Evolutionary conservation across 2,113 vertebrate genomes (phyloP).

Genomic region (Pterocles burchelli): DNA sequence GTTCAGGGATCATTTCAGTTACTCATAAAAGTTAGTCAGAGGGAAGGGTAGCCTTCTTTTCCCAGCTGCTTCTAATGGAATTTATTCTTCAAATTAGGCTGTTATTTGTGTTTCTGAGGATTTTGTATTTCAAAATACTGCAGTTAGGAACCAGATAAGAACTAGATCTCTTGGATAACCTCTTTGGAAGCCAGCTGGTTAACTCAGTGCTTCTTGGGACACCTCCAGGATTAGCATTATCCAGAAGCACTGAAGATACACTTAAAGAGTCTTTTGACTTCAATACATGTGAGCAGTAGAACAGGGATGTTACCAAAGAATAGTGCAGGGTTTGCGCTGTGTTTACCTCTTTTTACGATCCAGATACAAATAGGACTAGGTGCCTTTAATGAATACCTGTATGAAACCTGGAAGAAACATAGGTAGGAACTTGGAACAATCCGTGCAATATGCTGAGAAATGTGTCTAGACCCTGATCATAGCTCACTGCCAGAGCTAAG

Average conservation of each 20-base stretch:
- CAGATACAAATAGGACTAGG: not conserved
- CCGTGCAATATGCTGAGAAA: not conserved
- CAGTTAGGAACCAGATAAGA: not conserved
- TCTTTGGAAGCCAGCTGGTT: not conserved
- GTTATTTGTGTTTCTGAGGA: not conserved
- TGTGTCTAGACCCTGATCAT: not conserved
- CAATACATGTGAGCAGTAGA: not conserved
- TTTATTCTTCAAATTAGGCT: not conserved
- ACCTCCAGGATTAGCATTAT: not conserved
- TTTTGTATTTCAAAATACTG: not conserved
- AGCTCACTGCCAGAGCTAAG: not conserved
- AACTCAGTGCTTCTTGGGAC: not conserved
- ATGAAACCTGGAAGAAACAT: not conserved
- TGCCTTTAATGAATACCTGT: not conserved
- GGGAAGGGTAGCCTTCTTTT: not conserved
- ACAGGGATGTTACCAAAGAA: accelerated
- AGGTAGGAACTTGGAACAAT: not conserved
- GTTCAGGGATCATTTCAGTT: not conserved
- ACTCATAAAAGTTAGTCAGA: not conserved
- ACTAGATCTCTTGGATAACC: not conserved
- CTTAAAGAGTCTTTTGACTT: not conserved
- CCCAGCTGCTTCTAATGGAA: not conserved
- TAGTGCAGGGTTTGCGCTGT: not conserved
- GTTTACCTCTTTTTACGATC: not conserved
- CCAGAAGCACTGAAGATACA: not conserved